Evolutionary conservation across 2,113 vertebrate genomes (phyloP).

Genomic region (Rhinogobius similis): DNA sequence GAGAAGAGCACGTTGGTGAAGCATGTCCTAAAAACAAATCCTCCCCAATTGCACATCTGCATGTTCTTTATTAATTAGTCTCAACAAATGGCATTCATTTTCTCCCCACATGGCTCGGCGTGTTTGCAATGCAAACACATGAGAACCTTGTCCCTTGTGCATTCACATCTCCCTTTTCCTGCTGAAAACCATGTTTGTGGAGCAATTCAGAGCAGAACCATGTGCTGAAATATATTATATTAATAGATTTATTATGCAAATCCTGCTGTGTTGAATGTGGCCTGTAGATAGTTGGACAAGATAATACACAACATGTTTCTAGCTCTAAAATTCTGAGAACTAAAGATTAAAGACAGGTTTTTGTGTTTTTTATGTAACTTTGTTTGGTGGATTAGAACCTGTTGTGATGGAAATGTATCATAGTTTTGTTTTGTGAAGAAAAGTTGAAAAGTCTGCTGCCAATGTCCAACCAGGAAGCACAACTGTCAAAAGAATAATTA

Average conservation of each 20-base stretch:
- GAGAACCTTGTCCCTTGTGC: conserved; percentile 42
- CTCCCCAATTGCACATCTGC: conserved; percentile 71
- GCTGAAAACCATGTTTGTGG: conserved; percentile 53
- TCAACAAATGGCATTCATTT: conserved; percentile 73
- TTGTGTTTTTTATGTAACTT: too few species aligned
- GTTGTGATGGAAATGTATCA: too few species aligned
- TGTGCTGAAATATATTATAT: conserved; percentile 43
- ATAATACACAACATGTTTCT: not conserved
- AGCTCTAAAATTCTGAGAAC: too few species aligned
- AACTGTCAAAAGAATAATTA: too few species aligned
- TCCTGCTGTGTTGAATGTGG: not conserved
- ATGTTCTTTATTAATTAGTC: conserved; percentile 77
- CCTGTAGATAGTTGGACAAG: not conserved
- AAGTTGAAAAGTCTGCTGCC: not conserved
- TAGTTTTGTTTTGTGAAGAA: not conserved
- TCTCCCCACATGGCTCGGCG: conserved; percentile 56
- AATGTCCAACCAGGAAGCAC: too few species aligned
- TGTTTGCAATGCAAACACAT: conserved; percentile 74
- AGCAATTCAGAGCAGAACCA: conserved; percentile 55
- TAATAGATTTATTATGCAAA: not conserved
- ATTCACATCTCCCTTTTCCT: conserved; percentile 31
- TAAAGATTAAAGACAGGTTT: too few species aligned
- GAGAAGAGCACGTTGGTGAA: conserved; percentile 48
- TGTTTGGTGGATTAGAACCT: too few species aligned
- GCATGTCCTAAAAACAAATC: conserved; percentile 58